Base-by-base conservation (phyloP, 2,113 vertebrate species). In the Glaucidium brasilianum region DNA sequence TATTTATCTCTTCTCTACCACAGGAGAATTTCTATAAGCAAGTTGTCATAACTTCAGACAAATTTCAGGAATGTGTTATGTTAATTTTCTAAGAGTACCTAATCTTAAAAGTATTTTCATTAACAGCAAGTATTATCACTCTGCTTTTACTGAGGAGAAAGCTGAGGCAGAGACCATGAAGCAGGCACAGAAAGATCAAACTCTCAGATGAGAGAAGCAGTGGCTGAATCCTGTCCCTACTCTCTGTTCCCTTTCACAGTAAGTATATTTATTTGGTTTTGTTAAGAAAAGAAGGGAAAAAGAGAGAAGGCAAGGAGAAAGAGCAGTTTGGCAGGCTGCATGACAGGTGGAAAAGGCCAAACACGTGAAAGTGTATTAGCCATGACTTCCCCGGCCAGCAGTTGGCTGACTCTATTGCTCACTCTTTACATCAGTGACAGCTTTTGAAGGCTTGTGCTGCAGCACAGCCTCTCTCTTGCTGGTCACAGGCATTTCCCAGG, bases 1-100 rank as follows among this genome's bases (percentile, higher is more conserved):
- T 82, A 94, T 90, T 92, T 92, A 18, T 52, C 89, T 88, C 52
- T 86, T 43, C 82, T 77, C 91, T 76, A 89, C 56, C 75, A 63
- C 84, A 66, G 63, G 84, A 95, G 55, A 94, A 81, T 95, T 86
- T 87, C 68, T 81, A 67, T 41, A 79, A 50, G 88, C 62, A 94
- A 90, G 58, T 66, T 87, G 63, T 85, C 71, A 73, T 63, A 94
- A 94, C 62, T 87, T 76, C 41, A 82, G 58, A 88, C 45, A 91
- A 85, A 85, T 76, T 82, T 73, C 66, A 94, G 71, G 53, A 79
- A 79, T 4, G 2, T 1, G 3, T 49, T 23, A 25, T n/a, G 69
- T 79, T 81, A 91, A 90, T 89, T 67, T 37, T 66, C 55, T 75
- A 8, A 5, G 95, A 58, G 12, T 7, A 69, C 22, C 21, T 80